Conservation (phyloP, 2,888 invertebrate genomes). For the Caenorhabditis afra region DNA sequence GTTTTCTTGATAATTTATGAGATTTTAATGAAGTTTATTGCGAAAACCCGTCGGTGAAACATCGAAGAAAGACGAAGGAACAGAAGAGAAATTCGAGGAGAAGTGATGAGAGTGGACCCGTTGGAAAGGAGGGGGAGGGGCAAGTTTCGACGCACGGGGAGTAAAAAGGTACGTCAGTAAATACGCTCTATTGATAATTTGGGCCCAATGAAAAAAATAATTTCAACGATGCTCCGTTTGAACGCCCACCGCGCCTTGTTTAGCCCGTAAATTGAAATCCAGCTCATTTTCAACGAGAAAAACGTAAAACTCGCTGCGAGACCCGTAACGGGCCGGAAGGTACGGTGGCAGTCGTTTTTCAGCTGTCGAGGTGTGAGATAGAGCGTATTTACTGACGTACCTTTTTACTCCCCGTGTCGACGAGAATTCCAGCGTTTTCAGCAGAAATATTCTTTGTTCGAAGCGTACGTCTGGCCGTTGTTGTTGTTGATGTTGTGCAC, state of each 20-base stretch:
- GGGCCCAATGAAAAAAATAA: too few relatives aligned
- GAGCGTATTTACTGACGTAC: too few relatives aligned
- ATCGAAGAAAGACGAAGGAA: conserved; percentile 17
- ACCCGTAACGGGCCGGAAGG: too few relatives aligned
- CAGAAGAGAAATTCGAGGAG: conserved; percentile 7
- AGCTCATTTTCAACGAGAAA: too few relatives aligned
- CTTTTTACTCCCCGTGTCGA: conserved; percentile 25
- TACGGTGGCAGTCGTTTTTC: too few relatives aligned
- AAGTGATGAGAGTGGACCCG: conserved; percentile 23
- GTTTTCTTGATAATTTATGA: conserved; percentile 48
- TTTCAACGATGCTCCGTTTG: too few relatives aligned
- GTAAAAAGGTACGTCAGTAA: too few relatives aligned
- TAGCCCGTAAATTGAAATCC: too few relatives aligned
- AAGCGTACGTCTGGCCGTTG: conserved; percentile 42
- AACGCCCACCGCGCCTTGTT: too few relatives aligned
- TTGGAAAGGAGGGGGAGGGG: background rate
- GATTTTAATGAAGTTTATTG: conserved; percentile 40
- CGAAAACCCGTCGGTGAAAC: conserved; percentile 23
- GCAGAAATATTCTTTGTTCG: conserved; percentile 59
- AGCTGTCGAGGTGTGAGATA: too few relatives aligned
- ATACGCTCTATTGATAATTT: too few relatives aligned
- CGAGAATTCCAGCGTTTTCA: conserved; percentile 17
- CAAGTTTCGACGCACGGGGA: background rate
- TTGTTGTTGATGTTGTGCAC: conserved; percentile 54
- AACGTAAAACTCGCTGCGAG: too few relatives aligned